Evolutionary conservation across 2,113 vertebrate species (phyloP).

Genomic region (Pomatostomus ruficeps): DNA sequence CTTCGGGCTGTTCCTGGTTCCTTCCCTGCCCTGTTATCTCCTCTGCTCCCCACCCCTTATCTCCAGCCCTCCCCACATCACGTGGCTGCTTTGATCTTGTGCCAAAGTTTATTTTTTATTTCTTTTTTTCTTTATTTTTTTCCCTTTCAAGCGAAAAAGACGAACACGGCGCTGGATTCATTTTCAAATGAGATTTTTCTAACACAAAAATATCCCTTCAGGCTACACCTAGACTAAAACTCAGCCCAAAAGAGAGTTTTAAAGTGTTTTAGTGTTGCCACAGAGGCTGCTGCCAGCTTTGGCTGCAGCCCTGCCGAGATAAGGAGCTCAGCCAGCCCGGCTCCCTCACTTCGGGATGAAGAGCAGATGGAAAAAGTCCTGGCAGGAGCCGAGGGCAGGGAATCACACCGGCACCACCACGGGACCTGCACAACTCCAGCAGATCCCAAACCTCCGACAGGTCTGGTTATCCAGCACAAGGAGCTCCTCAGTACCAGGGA

Average conservation of each 20-base stretch:
- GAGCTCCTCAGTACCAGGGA: neutral
- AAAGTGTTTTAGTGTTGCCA: neutral
- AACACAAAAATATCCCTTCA: neutral
- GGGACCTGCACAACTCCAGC: rapidly evolving
- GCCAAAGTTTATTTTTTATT: no score
- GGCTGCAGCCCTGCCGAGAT: neutral
- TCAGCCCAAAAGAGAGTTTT: neutral
- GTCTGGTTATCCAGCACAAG: neutral
- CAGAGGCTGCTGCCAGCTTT: neutral
- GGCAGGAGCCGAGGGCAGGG: neutral
- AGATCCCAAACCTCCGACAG: neutral
- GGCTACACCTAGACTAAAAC: rapidly evolving
- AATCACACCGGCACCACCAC: neutral
- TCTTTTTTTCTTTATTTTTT: no score
- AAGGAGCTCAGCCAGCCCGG: neutral
- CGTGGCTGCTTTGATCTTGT: neutral
- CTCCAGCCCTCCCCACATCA: neutral
- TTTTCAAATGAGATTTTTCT: neutral
- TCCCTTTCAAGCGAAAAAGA: neutral
- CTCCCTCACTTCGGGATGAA: neutral
- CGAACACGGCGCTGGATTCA: rapidly evolving
- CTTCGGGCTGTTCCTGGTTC: neutral
- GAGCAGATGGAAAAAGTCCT: slow-evolving; percentile 4
- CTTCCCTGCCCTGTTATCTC: neutral
- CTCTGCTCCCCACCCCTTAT: neutral